Percentiles rank a stretch among this genome's conserved stretches.
Conservation (phyloP, 2,888 invertebrate genomes). For the Sarcophaga carnaria region DNA sequence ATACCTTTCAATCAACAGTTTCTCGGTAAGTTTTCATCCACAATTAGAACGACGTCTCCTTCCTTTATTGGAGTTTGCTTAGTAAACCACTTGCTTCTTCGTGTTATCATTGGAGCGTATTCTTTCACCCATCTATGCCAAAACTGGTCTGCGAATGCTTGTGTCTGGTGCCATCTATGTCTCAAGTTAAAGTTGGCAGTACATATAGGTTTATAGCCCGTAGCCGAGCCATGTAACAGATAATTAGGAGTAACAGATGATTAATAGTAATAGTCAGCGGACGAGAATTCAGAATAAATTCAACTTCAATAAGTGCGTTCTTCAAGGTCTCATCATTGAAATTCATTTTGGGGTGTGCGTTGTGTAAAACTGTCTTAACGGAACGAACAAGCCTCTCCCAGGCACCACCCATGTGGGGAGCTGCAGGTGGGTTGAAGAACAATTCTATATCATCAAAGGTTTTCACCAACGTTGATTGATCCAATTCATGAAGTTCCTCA, state of each 20-base stretch:
- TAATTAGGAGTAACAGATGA: constrained; percentile 68
- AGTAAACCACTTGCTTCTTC: constrained; percentile 54
- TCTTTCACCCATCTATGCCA: constrained; percentile 62
- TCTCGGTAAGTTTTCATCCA: constrained; percentile 48
- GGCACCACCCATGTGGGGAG: constrained; percentile 65
- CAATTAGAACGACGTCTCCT: constrained; percentile 60
- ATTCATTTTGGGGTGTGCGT: constrained; percentile 17
- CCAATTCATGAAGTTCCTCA: constrained; percentile 9
- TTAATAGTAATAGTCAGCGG: constrained; percentile 26
- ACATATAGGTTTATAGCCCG: background rate
- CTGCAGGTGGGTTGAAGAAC: constrained; percentile 61
- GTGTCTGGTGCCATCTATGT: constrained; percentile 52
- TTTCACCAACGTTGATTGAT: background rate
- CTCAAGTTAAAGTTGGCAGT: no score
- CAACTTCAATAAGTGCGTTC: constrained; percentile 60
- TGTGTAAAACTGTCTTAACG: constrained; percentile 53
- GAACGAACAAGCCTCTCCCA: constrained; percentile 54
- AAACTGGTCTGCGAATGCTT: constrained; percentile 57
- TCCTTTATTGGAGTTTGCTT: constrained; percentile 43
- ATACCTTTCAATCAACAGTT: constrained; percentile 49
- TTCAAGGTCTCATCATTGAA: constrained; percentile 64
- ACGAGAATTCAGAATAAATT: constrained; percentile 63
- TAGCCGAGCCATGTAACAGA: constrained; percentile 60
- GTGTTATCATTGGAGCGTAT: constrained; percentile 47
- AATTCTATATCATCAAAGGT: constrained; percentile 37